Evolutionary conservation across 2,113 vertebrate species (phyloP).

Genomic region (Plotosus lineatus): DNA sequence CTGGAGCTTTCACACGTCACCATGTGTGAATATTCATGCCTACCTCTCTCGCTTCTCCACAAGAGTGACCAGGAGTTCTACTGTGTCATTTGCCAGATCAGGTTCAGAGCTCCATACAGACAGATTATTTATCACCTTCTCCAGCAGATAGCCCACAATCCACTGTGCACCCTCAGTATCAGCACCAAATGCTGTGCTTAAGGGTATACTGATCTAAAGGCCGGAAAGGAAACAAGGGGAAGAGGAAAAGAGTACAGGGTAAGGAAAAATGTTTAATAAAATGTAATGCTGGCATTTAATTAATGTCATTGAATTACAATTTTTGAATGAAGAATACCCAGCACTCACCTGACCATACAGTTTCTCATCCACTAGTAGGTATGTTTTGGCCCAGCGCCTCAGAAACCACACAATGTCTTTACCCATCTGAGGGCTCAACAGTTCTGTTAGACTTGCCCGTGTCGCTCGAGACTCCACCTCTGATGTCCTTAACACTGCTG

Average conservation of each 20-base stretch:
- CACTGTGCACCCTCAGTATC: conserved; percentile 97
- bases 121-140: conserved; percentile 98
- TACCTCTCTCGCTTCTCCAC: conserved; percentile 97
- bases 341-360: conserved; percentile 89
- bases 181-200: conserved; percentile 92
- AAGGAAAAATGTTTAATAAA: not conserved
- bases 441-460: conserved; percentile 87
- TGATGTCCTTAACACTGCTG: conserved; percentile 90
- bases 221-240: conserved; percentile 29
- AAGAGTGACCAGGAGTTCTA: conserved; percentile 94
- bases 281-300: not conserved
- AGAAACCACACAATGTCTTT: conserved; percentile 99
- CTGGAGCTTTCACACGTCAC: no score
- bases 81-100: conserved; percentile 93
- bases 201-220: conserved; percentile 89
- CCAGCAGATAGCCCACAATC: conserved; percentile 98
- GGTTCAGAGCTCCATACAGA: conserved; percentile 97
- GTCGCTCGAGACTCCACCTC: conserved; percentile 97
- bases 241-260: not conserved
- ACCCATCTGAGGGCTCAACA: conserved; percentile 98
- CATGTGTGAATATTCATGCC: not conserved
- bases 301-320: not conserved
- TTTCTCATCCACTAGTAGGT: conserved; percentile 95
- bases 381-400: conserved; percentile 95
- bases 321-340: not conserved